These are phyloP conservation scores for Homarus americanus DNA, from an alignment of 1,140 invertebrate genomes.

Conservation along the genomic window DNA sequence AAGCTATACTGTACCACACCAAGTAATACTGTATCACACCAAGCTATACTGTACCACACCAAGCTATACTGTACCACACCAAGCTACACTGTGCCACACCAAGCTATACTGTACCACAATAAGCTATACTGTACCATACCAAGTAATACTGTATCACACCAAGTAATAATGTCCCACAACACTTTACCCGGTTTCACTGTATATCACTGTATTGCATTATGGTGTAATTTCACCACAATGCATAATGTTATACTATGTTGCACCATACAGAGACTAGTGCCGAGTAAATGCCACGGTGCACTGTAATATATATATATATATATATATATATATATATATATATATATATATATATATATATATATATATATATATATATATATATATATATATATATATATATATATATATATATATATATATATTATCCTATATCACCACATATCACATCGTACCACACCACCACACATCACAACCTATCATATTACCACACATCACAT, in stretches of 20 bases:
- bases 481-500: background rate
- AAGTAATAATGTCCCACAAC: background rate
- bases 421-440: background rate
- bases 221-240: background rate
- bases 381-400: too few species aligned
- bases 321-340: too few species aligned
- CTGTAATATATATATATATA: background rate
- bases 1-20: background rate
- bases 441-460: background rate
- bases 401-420: too few species aligned
- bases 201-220: background rate
- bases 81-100: background rate
- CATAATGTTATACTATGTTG: background rate
- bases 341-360: too few species aligned
- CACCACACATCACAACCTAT: background rate
- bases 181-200: background rate
- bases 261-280: background rate
- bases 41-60: background rate
- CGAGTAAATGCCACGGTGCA: too few species aligned
- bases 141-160: background rate
- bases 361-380: too few species aligned
- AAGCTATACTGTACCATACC: background rate
- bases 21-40: background rate
- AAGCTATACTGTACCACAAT: background rate
- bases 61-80: background rate